Percentiles rank a stretch among this genome's conserved stretches.
Evolutionary conservation across 2,797 vertebrate species (phyloP).

Genomic region (Trichosurus vulpecula): DNA sequence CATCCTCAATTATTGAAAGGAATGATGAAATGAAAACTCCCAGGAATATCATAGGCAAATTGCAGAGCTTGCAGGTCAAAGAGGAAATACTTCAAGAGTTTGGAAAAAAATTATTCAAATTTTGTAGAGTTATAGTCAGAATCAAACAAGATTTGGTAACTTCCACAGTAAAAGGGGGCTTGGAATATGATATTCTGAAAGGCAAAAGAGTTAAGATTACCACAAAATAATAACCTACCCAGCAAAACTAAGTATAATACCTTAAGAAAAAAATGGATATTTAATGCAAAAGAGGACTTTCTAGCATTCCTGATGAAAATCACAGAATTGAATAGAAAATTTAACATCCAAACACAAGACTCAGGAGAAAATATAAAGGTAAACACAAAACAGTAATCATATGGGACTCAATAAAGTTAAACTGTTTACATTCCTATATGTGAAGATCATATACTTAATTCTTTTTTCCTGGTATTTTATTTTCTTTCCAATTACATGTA

Average conservation of each 20-base stretch:
- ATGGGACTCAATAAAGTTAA: not conserved
- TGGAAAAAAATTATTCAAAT: not conserved
- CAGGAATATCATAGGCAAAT: not conserved
- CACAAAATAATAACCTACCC: too few relatives aligned
- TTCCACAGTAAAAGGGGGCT: not conserved
- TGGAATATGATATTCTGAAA: not conserved
- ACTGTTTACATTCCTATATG: not conserved
- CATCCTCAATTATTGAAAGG: not conserved
- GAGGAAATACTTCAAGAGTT: not conserved
- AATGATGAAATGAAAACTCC: not conserved
- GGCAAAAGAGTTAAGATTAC: too few relatives aligned
- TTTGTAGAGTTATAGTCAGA: not conserved
- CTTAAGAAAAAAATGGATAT: too few relatives aligned
- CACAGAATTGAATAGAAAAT: not conserved
- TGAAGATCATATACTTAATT: not conserved
- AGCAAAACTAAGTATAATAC: too few relatives aligned
- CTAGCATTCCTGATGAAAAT: not conserved
- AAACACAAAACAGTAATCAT: not conserved
- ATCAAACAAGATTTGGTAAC: not conserved
- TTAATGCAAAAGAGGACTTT: too few relatives aligned
- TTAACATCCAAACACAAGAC: not conserved
- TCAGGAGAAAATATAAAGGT: not conserved
- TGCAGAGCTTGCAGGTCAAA: not conserved
- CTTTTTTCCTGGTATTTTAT: too few relatives aligned
- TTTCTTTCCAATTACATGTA: too few relatives aligned